Evolutionary conservation across 2,797 vertebrate genomes (phyloP).

Genomic region (Garrulus glandarius): DNA sequence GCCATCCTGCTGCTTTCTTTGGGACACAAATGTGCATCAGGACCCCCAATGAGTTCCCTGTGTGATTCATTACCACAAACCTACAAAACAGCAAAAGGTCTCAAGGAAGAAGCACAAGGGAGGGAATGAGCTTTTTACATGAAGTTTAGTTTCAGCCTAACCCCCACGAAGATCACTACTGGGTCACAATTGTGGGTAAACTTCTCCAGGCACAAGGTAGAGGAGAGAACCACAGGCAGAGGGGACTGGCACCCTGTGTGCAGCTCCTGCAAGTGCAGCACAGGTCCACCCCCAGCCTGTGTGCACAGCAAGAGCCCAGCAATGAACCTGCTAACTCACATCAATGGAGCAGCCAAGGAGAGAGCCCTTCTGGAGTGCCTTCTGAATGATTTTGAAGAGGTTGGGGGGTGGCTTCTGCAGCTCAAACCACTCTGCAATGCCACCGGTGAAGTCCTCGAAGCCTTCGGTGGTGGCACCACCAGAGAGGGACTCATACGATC

Average conservation of each 20-base stretch:
- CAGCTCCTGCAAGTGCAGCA: neutral
- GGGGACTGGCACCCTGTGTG: neutral
- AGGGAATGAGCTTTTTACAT: neutral
- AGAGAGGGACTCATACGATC: conserved; percentile 88
- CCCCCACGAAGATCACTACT: neutral
- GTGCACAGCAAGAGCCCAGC: neutral
- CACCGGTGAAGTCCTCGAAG: conserved; percentile 92
- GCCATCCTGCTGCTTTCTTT: neutral
- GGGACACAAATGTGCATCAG: neutral
- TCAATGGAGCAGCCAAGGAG: conserved; percentile 89
- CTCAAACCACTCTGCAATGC: conserved; percentile 86
- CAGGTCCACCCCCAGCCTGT: too few species aligned
- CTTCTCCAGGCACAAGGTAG: neutral
- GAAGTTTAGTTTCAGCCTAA: neutral
- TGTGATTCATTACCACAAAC: neutral
- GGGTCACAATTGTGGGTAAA: neutral
- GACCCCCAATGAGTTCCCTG: neutral
- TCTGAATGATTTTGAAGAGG: conserved; percentile 86
- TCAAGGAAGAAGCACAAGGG: neutral
- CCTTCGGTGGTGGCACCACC: conserved; percentile 89
- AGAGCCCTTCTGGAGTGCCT: conserved; percentile 86
- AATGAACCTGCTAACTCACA: conserved; percentile 66
- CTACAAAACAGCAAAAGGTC: neutral
- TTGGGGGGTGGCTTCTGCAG: conserved; percentile 74
- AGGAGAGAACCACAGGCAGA: neutral